Conservation (phyloP, 2,797 vertebrate species). For the Sitta carolinensis region DNA sequence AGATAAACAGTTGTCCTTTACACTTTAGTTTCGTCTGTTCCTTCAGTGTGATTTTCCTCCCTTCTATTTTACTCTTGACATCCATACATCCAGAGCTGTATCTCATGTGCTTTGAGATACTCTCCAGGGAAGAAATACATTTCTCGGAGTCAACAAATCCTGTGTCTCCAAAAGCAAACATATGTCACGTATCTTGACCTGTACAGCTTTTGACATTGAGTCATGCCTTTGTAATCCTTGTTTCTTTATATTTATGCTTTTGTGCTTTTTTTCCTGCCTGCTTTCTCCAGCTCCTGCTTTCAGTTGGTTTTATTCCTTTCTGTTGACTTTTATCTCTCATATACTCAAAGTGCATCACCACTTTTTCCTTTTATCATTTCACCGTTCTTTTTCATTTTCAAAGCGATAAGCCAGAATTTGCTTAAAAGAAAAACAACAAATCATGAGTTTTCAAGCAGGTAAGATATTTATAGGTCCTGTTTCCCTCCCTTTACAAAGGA, state of each 20-base stretch:
- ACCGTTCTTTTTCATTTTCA: not conserved
- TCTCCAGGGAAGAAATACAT: not conserved
- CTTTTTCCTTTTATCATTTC: conserved; percentile 18
- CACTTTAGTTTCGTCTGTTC: not conserved
- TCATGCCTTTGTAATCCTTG: not conserved
- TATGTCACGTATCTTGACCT: not conserved
- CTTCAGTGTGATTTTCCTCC: not conserved
- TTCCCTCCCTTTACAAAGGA: not conserved
- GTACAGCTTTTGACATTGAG: not conserved
- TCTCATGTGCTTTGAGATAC: not conserved
- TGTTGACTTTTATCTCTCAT: not conserved
- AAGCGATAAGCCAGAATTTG: not conserved
- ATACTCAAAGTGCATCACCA: not conserved
- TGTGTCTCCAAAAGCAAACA: not conserved
- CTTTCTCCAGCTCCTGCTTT: not conserved
- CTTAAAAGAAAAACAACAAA: not conserved
- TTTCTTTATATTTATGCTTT: not conserved
- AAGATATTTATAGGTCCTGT: not conserved
- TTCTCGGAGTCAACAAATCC: not conserved
- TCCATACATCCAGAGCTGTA: not conserved
- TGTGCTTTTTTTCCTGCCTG: not conserved
- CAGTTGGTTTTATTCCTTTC: not conserved
- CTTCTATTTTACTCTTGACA: not conserved
- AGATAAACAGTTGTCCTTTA: not conserved
- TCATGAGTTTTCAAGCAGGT: not conserved